These are phyloP conservation scores for Rattus norvegicus DNA, from an alignment of 2,113 vertebrate genomes.

Conservation along the genomic window GRCr8 NC_086019.1:169147501-169148000, in stretches of 20 bases:
- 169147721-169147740: background rate
- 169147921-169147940: background rate
- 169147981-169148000: background rate
- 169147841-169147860: conserved; percentile 96
- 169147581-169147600: conserved; percentile 97
- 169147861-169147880: conserved; percentile 95
- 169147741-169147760: background rate
- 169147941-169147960: background rate
- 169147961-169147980: conserved; percentile 39
- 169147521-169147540: conserved; percentile 93
- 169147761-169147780: background rate
- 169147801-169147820: conserved; percentile 97
- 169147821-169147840: conserved; percentile 97
- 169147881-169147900: conserved; percentile 83
- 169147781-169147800: conserved; percentile 89
- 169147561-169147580: conserved; percentile 98
- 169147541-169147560: conserved; percentile 96
- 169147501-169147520: conserved; percentile 96
- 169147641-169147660: background rate
- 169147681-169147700: conserved; percentile 31
- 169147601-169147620: conserved; percentile 85
- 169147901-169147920: background rate
- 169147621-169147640: conserved; percentile 36
- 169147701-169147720: background rate
- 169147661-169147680: conserved; percentile 36